Evolutionary conservation across 2,113 vertebrate genomes (phyloP).

Genomic region (Eolophus roseicapilla): DNA sequence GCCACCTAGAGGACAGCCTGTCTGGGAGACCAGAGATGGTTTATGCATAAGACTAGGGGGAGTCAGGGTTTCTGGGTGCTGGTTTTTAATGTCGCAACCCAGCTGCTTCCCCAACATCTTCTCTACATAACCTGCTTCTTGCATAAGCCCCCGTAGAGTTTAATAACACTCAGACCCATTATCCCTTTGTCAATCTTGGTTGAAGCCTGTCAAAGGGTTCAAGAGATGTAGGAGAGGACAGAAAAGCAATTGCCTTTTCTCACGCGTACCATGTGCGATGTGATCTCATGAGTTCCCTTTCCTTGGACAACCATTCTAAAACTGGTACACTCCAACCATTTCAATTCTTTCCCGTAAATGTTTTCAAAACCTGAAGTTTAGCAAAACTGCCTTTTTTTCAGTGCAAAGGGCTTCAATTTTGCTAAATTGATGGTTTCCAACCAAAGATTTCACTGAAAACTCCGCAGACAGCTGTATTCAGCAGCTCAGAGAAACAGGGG

Average conservation of each 20-base stretch:
- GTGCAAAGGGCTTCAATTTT: slow-evolving; percentile 22
- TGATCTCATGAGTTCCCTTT: not conserved
- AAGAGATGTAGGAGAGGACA: not conserved
- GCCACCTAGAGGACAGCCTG: slow-evolving; percentile 1
- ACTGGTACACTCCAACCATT: not conserved
- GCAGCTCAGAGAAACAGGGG: not conserved
- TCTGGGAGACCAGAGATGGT: not conserved
- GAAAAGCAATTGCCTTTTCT: not conserved
- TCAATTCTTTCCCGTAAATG: not conserved
- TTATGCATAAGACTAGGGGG: not conserved
- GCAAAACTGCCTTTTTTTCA: not conserved
- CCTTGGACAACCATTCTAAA: not conserved
- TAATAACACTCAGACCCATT: not conserved
- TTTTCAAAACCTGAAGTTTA: not conserved
- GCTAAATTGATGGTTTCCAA: not conserved
- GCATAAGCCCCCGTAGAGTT: not conserved
- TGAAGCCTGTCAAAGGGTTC: not conserved
- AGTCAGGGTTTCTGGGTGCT: not conserved
- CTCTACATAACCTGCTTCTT: not conserved
- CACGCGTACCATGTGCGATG: rapidly evolving
- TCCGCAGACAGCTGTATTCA: not conserved
- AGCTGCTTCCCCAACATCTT: not conserved
- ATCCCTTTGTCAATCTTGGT: not conserved
- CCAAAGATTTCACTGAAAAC: not conserved
- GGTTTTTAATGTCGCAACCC: not conserved